Base-by-base conservation (phyloP, 2,888 invertebrate genomes). In the Cephalotes varians region DNA sequence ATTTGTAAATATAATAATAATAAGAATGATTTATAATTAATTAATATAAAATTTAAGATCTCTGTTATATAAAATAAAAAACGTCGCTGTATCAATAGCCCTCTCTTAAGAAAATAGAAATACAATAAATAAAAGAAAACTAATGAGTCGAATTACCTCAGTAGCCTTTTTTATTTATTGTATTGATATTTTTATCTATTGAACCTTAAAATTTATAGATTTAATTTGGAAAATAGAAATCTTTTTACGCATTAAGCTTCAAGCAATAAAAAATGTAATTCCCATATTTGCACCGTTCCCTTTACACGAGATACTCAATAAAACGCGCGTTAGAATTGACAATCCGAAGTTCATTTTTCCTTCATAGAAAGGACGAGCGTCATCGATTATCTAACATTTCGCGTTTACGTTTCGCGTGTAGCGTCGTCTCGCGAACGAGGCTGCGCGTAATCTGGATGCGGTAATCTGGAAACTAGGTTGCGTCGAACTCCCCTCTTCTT, bases 381-480 rank as follows among this genome's bases (percentile, higher is more conserved):
- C 37, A 31, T 74, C 21, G 21, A 74, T 65, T 49, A n/a, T 49
- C 37, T 37, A 54, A 49, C 37, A n/a, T 21, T 25, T 74, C 49
- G 49, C 64, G 25, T 37, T 51, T 37, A 64, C 34, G 64, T 18
- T n/a, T 74, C 64, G 34, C 47, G 51, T 21, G 40, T 21, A 31
- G 44, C 25, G 47, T 51, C 15, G 51, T 28, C 9, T 65, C 76
- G 49, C 64, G 51, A 76, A 74, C 25, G 65, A 76, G 76, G 65
- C 37, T 76, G 71, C 34, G 77, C 56, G 44, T 69, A 77, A 56
- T 69, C 77, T 44, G 56, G 51, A 69, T 25, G 71, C 56, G 71
- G 34, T 51, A 76, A 76, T 65, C 71, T 69, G 31, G 56, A 69
- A 79, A 79, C 71, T 79, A 44, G 77, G 77, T 79, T 71, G 71